Conservation (phyloP, 2,888 invertebrate genomes). For the Drosophila aldrichi region DNA sequence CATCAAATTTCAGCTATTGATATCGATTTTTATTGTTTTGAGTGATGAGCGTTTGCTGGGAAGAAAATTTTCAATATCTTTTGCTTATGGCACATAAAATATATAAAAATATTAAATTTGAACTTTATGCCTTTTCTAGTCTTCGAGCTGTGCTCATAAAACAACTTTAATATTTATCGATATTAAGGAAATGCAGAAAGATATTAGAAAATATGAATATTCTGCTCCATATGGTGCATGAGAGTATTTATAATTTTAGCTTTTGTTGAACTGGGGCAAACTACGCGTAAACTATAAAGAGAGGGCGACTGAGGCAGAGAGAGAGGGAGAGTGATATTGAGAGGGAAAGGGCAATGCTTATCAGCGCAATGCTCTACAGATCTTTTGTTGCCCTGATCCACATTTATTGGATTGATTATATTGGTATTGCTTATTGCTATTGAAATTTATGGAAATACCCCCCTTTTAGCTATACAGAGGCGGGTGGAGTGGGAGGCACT, state of each 20-base stretch:
- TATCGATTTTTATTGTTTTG: background rate
- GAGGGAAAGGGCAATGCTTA: conserved; percentile 19
- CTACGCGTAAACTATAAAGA: conserved; percentile 8
- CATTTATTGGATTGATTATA: conserved; percentile 46
- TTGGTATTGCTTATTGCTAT: conserved; percentile 60
- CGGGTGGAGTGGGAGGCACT: background rate
- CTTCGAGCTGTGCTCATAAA: background rate
- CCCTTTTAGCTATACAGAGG: background rate
- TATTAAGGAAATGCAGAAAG: background rate
- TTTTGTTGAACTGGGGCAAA: conserved; percentile 47
- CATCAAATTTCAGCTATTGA: background rate
- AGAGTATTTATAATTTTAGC: background rate
- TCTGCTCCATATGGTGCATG: background rate
- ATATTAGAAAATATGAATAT: background rate
- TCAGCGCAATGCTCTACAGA: conserved; percentile 28
- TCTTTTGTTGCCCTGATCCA: conserved; percentile 4
- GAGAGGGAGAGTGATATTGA: background rate
- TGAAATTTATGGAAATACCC: conserved; percentile 39
- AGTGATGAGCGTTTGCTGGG: too few relatives aligned
- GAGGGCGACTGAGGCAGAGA: conserved; percentile 22
- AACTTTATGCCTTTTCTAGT: background rate
- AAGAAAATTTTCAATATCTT: background rate
- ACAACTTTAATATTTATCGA: background rate
- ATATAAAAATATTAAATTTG: background rate
- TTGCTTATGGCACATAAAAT: background rate